Conservation (phyloP, 2,113 vertebrate genomes). For the Sturnus vulgaris region DNA sequence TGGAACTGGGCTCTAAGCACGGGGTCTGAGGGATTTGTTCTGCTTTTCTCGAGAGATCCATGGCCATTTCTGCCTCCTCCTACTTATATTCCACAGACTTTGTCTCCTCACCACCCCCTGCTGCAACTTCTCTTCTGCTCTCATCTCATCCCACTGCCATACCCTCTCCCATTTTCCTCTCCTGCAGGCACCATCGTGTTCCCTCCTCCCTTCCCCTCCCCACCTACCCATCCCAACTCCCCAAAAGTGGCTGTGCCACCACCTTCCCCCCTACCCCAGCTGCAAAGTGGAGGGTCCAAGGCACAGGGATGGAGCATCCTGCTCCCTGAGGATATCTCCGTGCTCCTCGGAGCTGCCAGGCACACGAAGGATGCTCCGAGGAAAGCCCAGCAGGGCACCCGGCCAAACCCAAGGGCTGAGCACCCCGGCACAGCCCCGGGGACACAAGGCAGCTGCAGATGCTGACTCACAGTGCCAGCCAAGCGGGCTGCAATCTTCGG, state of each 20-base stretch:
- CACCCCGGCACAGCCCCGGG: neutral
- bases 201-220: neutral
- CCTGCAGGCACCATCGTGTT: fast-evolving
- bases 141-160: fast-evolving
- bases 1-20: neutral
- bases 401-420: neutral
- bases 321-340: fast-evolving
- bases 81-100: neutral
- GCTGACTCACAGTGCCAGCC: neutral
- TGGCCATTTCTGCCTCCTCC: neutral
- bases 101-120: neutral
- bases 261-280: neutral
- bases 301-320: fast-evolving
- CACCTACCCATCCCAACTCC: neutral
- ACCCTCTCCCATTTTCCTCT: neutral
- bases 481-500: neutral
- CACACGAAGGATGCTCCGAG: neutral
- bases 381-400: fast-evolving
- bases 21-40: neutral
- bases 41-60: fast-evolving
- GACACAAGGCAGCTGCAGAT: neutral
- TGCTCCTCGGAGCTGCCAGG: neutral
- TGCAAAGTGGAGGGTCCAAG: neutral
- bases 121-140: neutral
- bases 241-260: neutral